These are phyloP conservation scores for Serripes groenlandicus DNA, from an alignment of 2,888 invertebrate species.

Conservation along the genomic window DNA sequence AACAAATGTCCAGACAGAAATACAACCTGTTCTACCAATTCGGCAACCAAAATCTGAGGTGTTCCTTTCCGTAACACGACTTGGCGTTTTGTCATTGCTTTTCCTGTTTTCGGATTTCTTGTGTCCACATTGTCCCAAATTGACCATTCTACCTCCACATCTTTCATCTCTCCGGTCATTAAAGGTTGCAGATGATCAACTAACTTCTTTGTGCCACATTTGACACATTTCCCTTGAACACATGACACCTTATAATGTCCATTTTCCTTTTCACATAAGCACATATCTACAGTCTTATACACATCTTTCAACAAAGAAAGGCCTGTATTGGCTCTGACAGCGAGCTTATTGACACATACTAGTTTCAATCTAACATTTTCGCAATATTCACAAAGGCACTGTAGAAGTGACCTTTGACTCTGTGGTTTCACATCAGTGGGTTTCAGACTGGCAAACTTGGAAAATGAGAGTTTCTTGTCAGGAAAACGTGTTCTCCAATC, in stretches of 20 bases:
- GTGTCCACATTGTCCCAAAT: too few relatives aligned
- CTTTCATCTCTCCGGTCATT: too few relatives aligned
- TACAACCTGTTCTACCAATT: too few relatives aligned
- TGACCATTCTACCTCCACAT: too few relatives aligned
- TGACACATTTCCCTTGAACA: not conserved
- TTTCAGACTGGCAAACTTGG: constrained; percentile 17
- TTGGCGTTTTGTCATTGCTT: not conserved
- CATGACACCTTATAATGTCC: not conserved
- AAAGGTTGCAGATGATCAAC: too few relatives aligned
- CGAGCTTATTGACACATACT: not conserved
- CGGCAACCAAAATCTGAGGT: not conserved
- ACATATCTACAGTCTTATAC: constrained; percentile 1
- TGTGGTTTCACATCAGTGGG: not conserved
- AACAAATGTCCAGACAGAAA: too few relatives aligned
- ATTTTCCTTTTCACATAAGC: constrained; percentile 1
- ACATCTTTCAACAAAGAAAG: not conserved
- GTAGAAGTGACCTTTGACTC: too few relatives aligned
- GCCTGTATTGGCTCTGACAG: constrained; percentile 1
- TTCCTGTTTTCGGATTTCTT: not conserved
- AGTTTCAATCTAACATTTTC: not conserved
- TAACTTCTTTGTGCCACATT: too few relatives aligned
- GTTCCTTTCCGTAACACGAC: not conserved
- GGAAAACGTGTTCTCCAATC: not conserved
- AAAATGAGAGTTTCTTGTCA: constrained; percentile 7
- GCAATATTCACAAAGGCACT: not conserved